Conservation (phyloP, 2,113 vertebrate species). For the Campylomormyrus numenius region DNA sequence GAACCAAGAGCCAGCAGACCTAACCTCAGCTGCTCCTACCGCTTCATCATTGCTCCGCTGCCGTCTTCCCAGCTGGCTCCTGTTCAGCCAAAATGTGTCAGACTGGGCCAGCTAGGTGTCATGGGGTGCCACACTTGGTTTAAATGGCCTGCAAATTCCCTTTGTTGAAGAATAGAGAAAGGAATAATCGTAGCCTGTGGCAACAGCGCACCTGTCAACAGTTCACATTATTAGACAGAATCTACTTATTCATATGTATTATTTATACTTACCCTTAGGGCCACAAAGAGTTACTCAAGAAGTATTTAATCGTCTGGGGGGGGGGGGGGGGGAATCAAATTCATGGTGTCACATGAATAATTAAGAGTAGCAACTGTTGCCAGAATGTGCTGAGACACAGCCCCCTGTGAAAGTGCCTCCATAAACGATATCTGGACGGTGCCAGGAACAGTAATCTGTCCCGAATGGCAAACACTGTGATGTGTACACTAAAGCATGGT, state of each 20-base stretch:
- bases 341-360: background rate
- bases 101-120: background rate
- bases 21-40: background rate
- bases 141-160: background rate
- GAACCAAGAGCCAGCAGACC: background rate
- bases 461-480: background rate
- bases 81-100: background rate
- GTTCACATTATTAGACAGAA: conserved; percentile 12
- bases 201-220: background rate
- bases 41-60: background rate
- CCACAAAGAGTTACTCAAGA: conserved; percentile 7
- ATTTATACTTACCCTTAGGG: background rate
- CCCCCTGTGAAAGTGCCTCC: background rate
- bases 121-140: background rate
- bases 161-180: background rate
- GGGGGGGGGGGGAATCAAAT: background rate
- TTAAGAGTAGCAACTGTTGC: background rate
- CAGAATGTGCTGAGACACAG: background rate
- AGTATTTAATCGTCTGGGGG: background rate
- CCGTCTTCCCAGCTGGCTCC: background rate
- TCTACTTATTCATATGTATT: background rate
- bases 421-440: background rate
- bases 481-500: background rate
- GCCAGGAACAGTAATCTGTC: background rate
- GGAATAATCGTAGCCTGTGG: background rate